Base-by-base conservation (phyloP, 2,888 invertebrate genomes). In the Phengaris arion region DNA sequence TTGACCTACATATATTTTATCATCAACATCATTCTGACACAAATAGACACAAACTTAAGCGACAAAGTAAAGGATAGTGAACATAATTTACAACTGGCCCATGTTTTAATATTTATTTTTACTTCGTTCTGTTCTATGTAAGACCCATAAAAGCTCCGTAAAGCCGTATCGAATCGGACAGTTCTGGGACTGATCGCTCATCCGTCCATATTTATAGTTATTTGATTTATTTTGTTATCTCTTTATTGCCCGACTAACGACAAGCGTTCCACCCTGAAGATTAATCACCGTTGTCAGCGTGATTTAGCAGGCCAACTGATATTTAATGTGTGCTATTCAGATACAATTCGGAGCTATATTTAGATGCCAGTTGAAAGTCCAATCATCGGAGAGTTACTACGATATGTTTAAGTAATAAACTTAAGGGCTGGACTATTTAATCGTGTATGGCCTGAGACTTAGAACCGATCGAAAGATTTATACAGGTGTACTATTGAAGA, bases 141-240 rank as follows among this genome's bases (percentile, higher is more conserved):
- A 86, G 86, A 83, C 82, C 84, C 85, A 90, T 92, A 90, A 92
- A 85, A 86, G 87, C 87, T 90, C 84, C 87, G 91, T 91, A 91
- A 91, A 90, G 87, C 87, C 88, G 85, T 89, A 90, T 89, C 81
- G 81, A 81, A 86, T 83, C 84, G 84, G 89, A 88, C 89, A 86
- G 86, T 89, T 89, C 89, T 89, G 85, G 90, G 86, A 88, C 91
- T 89, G 91, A 92, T 92, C 89, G 88, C 87, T 92, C 91, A 90
- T 92, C 88, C 83, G 85, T 78, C 84, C 83, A 86, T 92, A 92
- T 92, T 93, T 92, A 93, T 91, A 87, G 89, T 87, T 81, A 82
- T 92, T 92, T 93, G 93, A 93, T 93, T 93, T 93, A 93, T 93
- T 92, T 92, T 91, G 90, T 92, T 93, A 92, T 91, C 91, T 89